These are phyloP conservation scores for Calephelis virginiensis DNA, from an alignment of 1,140 invertebrate species.

Conservation along the genomic window DNA sequence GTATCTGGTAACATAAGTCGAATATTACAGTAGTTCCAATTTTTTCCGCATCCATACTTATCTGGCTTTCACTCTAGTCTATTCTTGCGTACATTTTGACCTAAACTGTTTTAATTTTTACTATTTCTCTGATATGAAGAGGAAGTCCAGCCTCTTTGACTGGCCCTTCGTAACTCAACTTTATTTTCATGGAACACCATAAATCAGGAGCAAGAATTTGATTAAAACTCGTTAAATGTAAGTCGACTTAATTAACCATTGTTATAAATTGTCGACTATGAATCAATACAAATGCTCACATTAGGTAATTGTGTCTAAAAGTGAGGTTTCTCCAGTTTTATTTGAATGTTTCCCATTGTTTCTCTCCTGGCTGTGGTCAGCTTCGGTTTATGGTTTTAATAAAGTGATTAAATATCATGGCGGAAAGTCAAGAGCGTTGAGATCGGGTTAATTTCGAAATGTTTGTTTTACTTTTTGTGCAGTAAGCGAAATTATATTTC, in stretches of 20 bases:
- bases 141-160: too few species aligned
- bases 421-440: conserved; percentile 43
- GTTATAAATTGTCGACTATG: conserved; percentile 30
- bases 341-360: conserved; percentile 54
- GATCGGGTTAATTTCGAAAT: conserved; percentile 41
- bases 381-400: conserved; percentile 53
- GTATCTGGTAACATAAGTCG: too few species aligned
- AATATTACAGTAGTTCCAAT: too few species aligned
- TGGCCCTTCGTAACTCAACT: too few species aligned
- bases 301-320: conserved; percentile 19
- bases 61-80: too few species aligned
- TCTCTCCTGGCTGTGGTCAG: conserved; percentile 33
- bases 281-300: conserved; percentile 23
- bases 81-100: too few species aligned
- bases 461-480: conserved; percentile 23
- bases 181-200: background rate
- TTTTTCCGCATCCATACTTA: too few species aligned
- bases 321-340: conserved; percentile 25
- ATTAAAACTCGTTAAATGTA: conserved; percentile 29
- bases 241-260: conserved; percentile 58
- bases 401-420: conserved; percentile 66
- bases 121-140: too few species aligned
- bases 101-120: too few species aligned
- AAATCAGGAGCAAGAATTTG: background rate
- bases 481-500: background rate